Evolutionary conservation across 1,140 invertebrate genomes (phyloP).

Genomic region (Trachymyrmex septentrionalis): DNA sequence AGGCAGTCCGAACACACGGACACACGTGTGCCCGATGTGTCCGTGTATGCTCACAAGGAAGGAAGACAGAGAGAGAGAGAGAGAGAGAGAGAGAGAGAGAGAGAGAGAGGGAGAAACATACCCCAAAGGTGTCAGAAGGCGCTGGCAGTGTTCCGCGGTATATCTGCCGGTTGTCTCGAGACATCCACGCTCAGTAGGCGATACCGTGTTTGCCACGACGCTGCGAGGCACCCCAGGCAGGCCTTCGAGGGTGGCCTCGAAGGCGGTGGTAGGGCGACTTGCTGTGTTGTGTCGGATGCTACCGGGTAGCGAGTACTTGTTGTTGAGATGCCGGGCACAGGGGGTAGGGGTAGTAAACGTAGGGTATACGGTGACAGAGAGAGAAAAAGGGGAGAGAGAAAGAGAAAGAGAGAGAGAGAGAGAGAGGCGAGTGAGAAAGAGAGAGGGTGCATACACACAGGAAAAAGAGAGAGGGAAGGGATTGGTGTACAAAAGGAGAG

Average conservation of each 20-base stretch:
- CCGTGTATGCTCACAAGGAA: conserved; percentile 36
- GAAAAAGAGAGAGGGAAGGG: conserved; percentile 70
- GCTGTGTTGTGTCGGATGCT: conserved; percentile 86
- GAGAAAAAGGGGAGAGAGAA: conserved; percentile 54
- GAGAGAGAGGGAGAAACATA: conserved; percentile 55
- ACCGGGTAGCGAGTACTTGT: conserved; percentile 85
- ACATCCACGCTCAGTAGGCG: conserved; percentile 74
- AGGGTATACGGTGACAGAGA: conserved; percentile 60
- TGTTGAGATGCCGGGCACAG: conserved; percentile 83
- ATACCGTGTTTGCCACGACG: conserved; percentile 75
- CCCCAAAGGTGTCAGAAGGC: conserved; percentile 52
- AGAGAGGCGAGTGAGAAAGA: conserved; percentile 12
- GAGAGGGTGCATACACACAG: conserved; percentile 57
- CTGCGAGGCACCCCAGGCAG: conserved; percentile 65
- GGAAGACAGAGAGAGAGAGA: conserved; percentile 51
- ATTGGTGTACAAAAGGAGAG: conserved; percentile 53
- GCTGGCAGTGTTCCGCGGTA: conserved; percentile 60
- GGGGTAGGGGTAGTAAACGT: conserved; percentile 72
- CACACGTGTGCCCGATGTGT: conserved; percentile 46
- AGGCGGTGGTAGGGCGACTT: conserved; percentile 81
- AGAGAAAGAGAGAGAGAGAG: conserved; percentile 18
- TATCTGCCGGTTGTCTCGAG: conserved; percentile 70
- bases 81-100: conserved; percentile 56
- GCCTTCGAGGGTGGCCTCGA: conserved; percentile 60
- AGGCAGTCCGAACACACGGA: conserved; percentile 34